Conservation (phyloP, 2,113 vertebrate species). For the Notiomystis cincta region DNA sequence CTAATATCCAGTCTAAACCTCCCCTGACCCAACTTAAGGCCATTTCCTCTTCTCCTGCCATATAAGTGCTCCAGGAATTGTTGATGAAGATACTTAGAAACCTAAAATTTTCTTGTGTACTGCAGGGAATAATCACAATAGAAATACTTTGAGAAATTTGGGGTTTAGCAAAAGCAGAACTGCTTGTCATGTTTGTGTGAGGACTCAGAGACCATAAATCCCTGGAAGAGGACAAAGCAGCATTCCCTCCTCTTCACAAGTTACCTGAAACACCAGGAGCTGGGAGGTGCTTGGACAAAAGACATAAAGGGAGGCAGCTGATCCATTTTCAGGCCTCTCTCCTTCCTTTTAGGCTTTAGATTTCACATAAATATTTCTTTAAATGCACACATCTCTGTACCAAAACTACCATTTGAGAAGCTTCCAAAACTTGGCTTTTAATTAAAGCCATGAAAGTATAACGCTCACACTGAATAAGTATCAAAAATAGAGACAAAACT, state of each 20-base stretch:
- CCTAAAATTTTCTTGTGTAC: background rate
- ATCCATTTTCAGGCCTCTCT: background rate
- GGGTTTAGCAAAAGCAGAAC: background rate
- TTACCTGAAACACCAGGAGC: background rate
- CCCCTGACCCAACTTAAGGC: background rate
- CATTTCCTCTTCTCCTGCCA: background rate
- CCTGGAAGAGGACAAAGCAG: background rate
- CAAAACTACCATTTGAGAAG: conserved; percentile 42
- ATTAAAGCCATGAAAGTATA: conserved; percentile 64
- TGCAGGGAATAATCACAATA: background rate
- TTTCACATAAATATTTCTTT: conserved; percentile 54
- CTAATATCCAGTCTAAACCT: background rate
- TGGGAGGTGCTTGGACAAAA: background rate
- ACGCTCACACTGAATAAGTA: conserved; percentile 58
- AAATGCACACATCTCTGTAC: conserved; percentile 6
- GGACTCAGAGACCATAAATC: background rate
- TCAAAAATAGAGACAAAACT: conserved; percentile 76
- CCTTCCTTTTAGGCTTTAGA: background rate
- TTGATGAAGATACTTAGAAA: background rate
- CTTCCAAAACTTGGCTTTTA: conserved; percentile 57
- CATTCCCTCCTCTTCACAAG: background rate
- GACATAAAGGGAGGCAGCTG: background rate
- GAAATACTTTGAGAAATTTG: background rate
- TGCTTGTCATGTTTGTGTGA: background rate
- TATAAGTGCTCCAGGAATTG: background rate